Base-by-base conservation (phyloP, 1,140 invertebrate species). In the Ceratosolen fusciceps region DNA sequence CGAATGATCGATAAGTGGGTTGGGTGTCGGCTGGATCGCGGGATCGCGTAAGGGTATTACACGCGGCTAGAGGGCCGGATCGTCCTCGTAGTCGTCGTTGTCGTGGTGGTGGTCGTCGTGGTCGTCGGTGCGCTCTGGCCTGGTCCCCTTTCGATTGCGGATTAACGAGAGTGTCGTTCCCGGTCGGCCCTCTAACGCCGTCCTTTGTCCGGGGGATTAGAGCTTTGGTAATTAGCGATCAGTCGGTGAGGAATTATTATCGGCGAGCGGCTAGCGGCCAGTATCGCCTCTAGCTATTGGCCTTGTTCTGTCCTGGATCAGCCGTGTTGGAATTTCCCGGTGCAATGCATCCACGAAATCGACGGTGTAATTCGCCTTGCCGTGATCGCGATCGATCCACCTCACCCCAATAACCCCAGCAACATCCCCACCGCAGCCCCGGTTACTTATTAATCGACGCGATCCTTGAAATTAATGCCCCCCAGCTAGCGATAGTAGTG, bases 1-100 rank as follows among this genome's bases (percentile, higher is more conserved):
- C 87, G 85, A 90, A 90, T 90, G 89, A 90, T 90, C 89, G 88
- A 90, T 90, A 90, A 86, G 83, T 86, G 84, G 82, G 83, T 82
- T 84, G 83, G 81, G 74, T n/a, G n/a, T 14, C 16, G 34, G 58
- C 43, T 47, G 71, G 58, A 52, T 34, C 21, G 34, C 34, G 43
- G 54, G n/a, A 34, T 10, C 29, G 74, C 58, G 70, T 70, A 73
- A 67, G 43, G 26, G 77, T 52, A 73, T 67, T 73, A 73, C 71
- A 74, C 31, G 19, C 14, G 4, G 67, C 47, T 29, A 16, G 12
- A 26, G 43, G 49, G 3, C 12, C 34, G 71, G 24, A 16, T 8
- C 26, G 24, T n/a, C n/a, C n/a, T n/a, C n/a, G n/a, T n/a, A n/a
- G n/a, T n/a, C n/a, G n/a, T n/a, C n/a, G n/a, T n/a, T n/a, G n/a